Percentiles rank a stretch among this genome's conserved stretches.
phyloP scores from a whole-genome alignment of 1,140 invertebrate genomes.

The Zaprionus ornatus region DNA sequence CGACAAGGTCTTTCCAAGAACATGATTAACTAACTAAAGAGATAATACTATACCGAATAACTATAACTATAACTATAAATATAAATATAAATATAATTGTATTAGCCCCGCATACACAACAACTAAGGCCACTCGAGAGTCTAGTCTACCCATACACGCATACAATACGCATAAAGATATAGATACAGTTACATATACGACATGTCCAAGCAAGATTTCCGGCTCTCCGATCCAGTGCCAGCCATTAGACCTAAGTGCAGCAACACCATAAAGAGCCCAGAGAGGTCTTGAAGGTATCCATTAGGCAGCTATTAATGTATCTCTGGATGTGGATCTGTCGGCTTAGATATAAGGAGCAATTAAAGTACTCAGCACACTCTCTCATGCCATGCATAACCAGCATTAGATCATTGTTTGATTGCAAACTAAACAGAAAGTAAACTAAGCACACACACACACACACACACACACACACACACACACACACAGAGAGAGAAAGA shows the following conservation, averaged over 20 bases:
- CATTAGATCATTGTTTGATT: slow-evolving; percentile 18
- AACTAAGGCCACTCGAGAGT: slow-evolving; percentile 12
- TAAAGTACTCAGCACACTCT: slow-evolving; percentile 18
- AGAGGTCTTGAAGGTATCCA: neutral
- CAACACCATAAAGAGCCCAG: neutral
- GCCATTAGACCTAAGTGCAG: neutral
- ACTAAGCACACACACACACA: neutral
- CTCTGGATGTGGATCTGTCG: slow-evolving; percentile 10
- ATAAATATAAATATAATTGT: slow-evolving; percentile 2
- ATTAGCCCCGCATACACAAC: neutral
- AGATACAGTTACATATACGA: neutral
- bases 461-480: slow-evolving; percentile 6
- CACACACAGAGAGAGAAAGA: too few relatives aligned
- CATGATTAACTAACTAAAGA: slow-evolving; percentile 10
- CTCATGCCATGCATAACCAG: slow-evolving; percentile 22
- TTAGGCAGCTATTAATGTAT: neutral
- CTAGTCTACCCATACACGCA: slow-evolving; percentile 6
- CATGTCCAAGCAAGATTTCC: neutral
- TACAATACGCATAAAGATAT: neutral
- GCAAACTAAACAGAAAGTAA: neutral
- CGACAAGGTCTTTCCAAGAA: slow-evolving; percentile 9
- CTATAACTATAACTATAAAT: neutral
- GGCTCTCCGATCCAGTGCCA: slow-evolving; percentile 1
- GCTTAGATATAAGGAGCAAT: slow-evolving; percentile 24
- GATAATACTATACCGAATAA: slow-evolving; percentile 18